Evolutionary conservation across 2,888 invertebrate species (phyloP), one percentile per base, ranked within the genome.

Genomic region (Cheilosia variabilis): DNA sequence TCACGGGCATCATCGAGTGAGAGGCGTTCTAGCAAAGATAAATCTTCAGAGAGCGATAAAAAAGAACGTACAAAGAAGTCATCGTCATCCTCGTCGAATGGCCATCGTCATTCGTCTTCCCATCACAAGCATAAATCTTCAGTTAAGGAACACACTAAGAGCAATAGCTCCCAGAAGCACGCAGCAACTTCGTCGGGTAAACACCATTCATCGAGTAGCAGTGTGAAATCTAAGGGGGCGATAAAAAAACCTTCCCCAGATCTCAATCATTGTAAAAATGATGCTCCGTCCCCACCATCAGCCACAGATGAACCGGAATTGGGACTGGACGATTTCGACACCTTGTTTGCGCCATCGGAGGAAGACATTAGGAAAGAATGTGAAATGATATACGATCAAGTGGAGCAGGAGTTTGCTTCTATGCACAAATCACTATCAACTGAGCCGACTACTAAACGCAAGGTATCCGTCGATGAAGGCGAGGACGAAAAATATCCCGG

Each of bases 341-440:
- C 88, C 27, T 52, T 89, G 15, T 89, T 89, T 72, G 89, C 89
- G 10, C 89, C 89, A 31, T 95, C 95, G 90, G 95, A 95, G 88
- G 95, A 95, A 87, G 95, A 95, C 87, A 95, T 97, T 80, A 95
- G 96, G 89, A 95, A 96, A 88, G 97, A 98, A 92, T 98, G 98
- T 91, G 95, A 96, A 89, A 95, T 94, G 93, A 97, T 98, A 89
- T 98, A 97, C 92, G 96, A 97, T 92, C 96, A 97, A 92, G 95
- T 96, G 92, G 94, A 95, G 75, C 89, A 88, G 43, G 88, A 91
- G 66, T 90, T 90, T 52, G 89, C 91, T 0, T 87, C 89, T 4
- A 76, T 90, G 77, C 90, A 91, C 69, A 63, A 86, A 31, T 43
- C 76, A 10, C 52, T 7, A 10, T 60, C 71, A 10, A 63, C 53